phyloP scores from a whole-genome alignment of 92 coral and sea anemone genomes.

The Palythoa grandiflora region DNA sequence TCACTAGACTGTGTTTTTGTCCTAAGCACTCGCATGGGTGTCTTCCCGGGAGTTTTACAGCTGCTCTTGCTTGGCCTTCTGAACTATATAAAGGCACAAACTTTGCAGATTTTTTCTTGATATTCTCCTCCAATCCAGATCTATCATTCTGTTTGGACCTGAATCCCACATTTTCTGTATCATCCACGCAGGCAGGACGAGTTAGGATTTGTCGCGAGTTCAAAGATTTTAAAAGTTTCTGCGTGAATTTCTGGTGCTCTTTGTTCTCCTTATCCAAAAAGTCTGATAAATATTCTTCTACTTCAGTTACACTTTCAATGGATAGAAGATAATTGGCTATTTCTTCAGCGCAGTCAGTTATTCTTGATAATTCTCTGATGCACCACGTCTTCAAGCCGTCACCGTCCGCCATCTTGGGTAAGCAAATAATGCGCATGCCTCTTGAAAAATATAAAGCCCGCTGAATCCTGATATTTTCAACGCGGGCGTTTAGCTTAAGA shows the following conservation, averaged over 20 bases:
- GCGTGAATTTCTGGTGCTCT: conserved; percentile 69
- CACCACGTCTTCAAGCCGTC: conserved; percentile 82
- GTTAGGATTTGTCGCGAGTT: conserved; percentile 33
- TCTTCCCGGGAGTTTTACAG: conserved; percentile 95
- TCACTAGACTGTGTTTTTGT: conserved; percentile 86
- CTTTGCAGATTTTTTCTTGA: conserved; percentile 78
- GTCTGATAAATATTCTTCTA: conserved; percentile 72
- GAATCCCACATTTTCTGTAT: conserved; percentile 4
- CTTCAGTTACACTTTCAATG: conserved; percentile 69
- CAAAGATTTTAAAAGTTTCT: conserved; percentile 62
- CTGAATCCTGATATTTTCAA: conserved; percentile 4
- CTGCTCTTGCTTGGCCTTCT: conserved; percentile 90
- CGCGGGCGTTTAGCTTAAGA: conserved; percentile 25
- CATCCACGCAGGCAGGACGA: neutral
- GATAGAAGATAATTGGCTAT: conserved; percentile 80
- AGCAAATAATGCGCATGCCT: conserved; percentile 22
- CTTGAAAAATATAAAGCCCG: neutral
- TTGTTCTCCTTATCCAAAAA: conserved; percentile 72
- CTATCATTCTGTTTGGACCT: conserved; percentile 17
- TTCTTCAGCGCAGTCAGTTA: conserved; percentile 84
- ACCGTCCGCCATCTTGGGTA: neutral
- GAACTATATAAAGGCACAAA: conserved; percentile 92
- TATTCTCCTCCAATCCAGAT: conserved; percentile 50
- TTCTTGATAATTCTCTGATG: conserved; percentile 76
- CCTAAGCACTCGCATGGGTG: conserved; percentile 97